Base-by-base conservation (phyloP, 2,797 vertebrate species). In the Silurus lanzhouensis region DNA sequence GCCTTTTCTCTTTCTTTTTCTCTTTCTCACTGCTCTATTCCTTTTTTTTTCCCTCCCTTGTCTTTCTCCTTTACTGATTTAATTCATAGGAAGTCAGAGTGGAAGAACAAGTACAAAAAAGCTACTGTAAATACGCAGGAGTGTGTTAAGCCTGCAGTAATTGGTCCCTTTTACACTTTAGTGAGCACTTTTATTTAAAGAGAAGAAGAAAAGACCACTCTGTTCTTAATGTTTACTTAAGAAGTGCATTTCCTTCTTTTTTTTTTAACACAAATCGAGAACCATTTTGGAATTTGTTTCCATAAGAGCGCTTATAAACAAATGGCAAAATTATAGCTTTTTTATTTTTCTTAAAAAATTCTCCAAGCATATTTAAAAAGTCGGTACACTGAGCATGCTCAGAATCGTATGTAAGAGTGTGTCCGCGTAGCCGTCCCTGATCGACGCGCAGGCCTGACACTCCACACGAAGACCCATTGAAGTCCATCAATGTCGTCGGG, bases 81-180 rank as follows among this genome's bases (percentile, higher is more conserved):
- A 84, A 82, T 83, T 74, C 75, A 25, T 85, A 95, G 96, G 96
- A 99, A 99, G 96, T 99, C 96, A 96, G 95, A 96, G 96, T 95
- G 96, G 96, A 97, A 96, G 96, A 97, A 97, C 96, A 97, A 97
- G 96, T 95, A 97, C 96, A 99, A 96, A 99, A 98, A 98, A 97
- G 97, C 97, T 97, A 99, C 97, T 98, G 97, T 99, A 99, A 99
- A 99, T 98, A 99, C 97, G 95, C 97, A 96, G 96, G 97, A 98
- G 98, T 99, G 97, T 97, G 97, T 97, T 98, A 99, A 99, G 98
- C 97, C 97, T 97, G 95, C 96, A 95, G 96, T 99, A 99, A 99
- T 99, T 99, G 97, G 97, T 95, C 95, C 94, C 95, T 96, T 96
- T 97, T 97, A 96, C 96, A 86, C 96, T 95, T 96, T 96, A 94